A percentile compares a stretch with the other conserved stretches of the same genome.
phyloP scores from a whole-genome alignment of 2,888 invertebrate species.

The Mylabris sibirica region DNA sequence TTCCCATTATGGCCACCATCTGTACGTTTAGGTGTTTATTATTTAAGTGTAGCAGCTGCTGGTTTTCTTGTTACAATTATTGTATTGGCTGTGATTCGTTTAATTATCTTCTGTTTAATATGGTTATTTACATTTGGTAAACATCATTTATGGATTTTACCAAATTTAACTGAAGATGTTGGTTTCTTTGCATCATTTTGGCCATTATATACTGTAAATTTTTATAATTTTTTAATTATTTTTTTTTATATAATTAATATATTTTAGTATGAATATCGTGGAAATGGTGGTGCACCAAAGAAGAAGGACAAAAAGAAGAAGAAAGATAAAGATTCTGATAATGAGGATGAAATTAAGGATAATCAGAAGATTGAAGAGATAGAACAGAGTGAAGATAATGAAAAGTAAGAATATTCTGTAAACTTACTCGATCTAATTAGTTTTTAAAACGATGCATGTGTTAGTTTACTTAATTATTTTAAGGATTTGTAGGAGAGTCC shows the following conservation, averaged over 20 bases:
- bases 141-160: slow-evolving; percentile 96
- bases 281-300: slow-evolving; percentile 67
- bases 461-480: too few relatives aligned
- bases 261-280: slow-evolving; percentile 83
- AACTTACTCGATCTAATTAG: too few relatives aligned
- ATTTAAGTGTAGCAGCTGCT: slow-evolving; percentile 93
- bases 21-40: slow-evolving; percentile 93
- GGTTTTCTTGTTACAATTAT: slow-evolving; percentile 95
- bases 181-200: slow-evolving; percentile 99
- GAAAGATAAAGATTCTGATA: slow-evolving; percentile 83
- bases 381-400: slow-evolving; percentile 30
- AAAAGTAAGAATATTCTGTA: slow-evolving; percentile 39
- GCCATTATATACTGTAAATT: slow-evolving; percentile 86
- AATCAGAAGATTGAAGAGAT: slow-evolving; percentile 41
- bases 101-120: slow-evolving; percentile 89
- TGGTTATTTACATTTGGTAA: slow-evolving; percentile 89
- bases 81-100: slow-evolving; percentile 84
- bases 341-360: slow-evolving; percentile 64
- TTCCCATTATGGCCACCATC: slow-evolving; percentile 99
- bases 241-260: slow-evolving; percentile 16
- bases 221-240: background rate
- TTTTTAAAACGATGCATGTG: too few relatives aligned
- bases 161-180: slow-evolving; percentile 99
- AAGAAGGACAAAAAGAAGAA: slow-evolving; percentile 76
- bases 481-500: too few relatives aligned